Base-by-base conservation (phyloP, 2,797 vertebrate species). In the Syngnathus acus region DNA sequence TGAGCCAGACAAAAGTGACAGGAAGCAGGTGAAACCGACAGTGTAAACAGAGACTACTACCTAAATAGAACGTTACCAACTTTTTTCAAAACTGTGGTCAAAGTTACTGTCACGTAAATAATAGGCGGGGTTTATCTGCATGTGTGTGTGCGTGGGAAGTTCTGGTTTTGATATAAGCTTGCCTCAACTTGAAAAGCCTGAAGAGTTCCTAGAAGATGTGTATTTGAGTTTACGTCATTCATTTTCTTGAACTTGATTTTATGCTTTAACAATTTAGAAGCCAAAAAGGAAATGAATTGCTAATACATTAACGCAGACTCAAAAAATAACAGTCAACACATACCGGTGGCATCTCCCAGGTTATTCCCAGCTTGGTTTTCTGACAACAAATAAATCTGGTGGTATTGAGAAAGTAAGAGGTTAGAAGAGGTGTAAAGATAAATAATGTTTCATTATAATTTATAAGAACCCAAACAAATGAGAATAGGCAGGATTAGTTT, bases 1-100 rank as follows among this genome's bases (percentile, higher is more conserved):
- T 59, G 57, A 23, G 40, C 21, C 60, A 43, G 60, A 62, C 40
- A 62, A 42, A 62, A 43, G 13, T 62, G 60, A 62, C 60, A 45
- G n/a, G 40, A 14, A 13, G n/a, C 60, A 43, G n/a, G 13, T 43
- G 60, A 43, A 62, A 62, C 40, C 23, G 60, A 45, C 60, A 62
- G 40, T 62, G 40, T 43, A 16, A 62, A 62, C 40, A 62, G 40
- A 43, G n/a, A 26, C 9, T 43, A 43, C 40, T 45, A 14, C 16
- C 45, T 21, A 62, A 62, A 45, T 13, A 43, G 21, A 23, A 14
- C 40, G 8, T 40, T 7, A 14, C 1, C n/a, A 13, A 61, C 11
- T 6, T 21, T 26, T 10, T 42, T 13, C 4, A 39, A 40, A 21
- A 21, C 9, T 43, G 39, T 14, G 39, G n/a, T 61, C n/a, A 61